Conservation (phyloP, 2,797 vertebrate genomes). For the Lagodon rhomboides region DNA sequence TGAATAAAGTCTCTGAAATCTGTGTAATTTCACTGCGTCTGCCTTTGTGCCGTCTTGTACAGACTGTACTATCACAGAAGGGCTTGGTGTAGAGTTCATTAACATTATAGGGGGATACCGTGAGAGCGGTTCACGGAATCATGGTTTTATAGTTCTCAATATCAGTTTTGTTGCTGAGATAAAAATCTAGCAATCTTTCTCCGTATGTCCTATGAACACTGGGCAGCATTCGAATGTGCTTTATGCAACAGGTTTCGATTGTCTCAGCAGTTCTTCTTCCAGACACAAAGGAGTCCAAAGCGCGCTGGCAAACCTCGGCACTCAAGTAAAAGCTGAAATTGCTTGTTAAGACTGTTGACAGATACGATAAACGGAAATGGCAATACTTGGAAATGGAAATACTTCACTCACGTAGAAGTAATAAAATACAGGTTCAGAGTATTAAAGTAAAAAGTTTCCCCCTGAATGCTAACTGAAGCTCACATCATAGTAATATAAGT, state of each 20-base stretch:
- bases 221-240: constrained; percentile 34
- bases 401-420: too few relatives aligned
- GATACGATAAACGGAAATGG: neutral
- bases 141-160: constrained; percentile 46
- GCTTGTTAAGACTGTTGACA: neutral
- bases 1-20: constrained; percentile 33
- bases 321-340: neutral
- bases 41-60: constrained; percentile 30
- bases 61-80: constrained; percentile 28
- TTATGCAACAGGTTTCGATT: constrained; percentile 54
- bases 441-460: too few relatives aligned
- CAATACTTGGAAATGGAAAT: too few relatives aligned
- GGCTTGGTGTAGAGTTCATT: constrained; percentile 35
- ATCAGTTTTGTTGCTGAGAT: constrained; percentile 63
- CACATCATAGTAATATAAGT: too few relatives aligned
- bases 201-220: constrained; percentile 34
- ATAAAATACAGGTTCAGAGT: too few relatives aligned
- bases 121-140: constrained; percentile 15
- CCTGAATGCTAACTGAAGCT: too few relatives aligned
- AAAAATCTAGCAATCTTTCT: constrained; percentile 54
- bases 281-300: constrained; percentile 23
- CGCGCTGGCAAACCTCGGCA: constrained; percentile 12
- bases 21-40: constrained; percentile 18
- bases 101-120: constrained; percentile 36
- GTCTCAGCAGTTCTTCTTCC: constrained; percentile 12